Base-by-base conservation (phyloP, 2,797 vertebrate species). In the Xenops minutus region DNA sequence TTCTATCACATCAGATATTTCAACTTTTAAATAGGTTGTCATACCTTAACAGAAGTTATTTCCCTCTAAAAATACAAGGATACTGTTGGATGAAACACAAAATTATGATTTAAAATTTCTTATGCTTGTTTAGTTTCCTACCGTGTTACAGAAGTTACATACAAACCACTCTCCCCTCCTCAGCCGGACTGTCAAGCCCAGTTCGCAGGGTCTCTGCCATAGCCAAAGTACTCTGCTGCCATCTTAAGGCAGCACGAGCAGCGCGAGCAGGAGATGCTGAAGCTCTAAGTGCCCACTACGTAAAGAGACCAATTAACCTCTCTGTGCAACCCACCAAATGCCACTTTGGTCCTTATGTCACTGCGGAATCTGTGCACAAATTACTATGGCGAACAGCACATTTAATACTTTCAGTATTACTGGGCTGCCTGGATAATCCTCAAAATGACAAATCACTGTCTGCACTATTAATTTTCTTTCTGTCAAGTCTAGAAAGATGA, bases 381-480 rank as follows among this genome's bases (percentile, higher is more conserved):
- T 93, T 83, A 10, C 76, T 62, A 36, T 27, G 51, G 55, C 3
- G 5, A 92, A 5, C 54, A 79, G 77, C 85, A 43, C 94, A 23
- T 93, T 90, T 58, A 66, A 75, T 64, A 17, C 79, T 82, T 80
- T 43, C 68, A 22, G 67, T 67, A 55, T 71, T 92, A 46, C 75
- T 43, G 87, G 72, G 84, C 90, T 96, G 94, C 94, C 87, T 58
- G 94, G 85, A 48, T 97, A 96, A 96, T 96, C 85, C 92, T 97
- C 80, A 61, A 85, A 97, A 96, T 96, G 94, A 97, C 93, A 96
- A 97, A 97, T 97, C 82, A 32, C 96, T 94, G 91, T 51, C 95
- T 82, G 84, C n/a, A 2, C 27, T 63, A 96, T 97, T 98, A 97
- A 97, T 98, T 98, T 98, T 97, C 96, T 98, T 95, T 92, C 96